These are phyloP conservation scores for Nephrotoma guestfalica DNA, from an alignment of 2,888 invertebrate species.

Conservation along the genomic window DNA sequence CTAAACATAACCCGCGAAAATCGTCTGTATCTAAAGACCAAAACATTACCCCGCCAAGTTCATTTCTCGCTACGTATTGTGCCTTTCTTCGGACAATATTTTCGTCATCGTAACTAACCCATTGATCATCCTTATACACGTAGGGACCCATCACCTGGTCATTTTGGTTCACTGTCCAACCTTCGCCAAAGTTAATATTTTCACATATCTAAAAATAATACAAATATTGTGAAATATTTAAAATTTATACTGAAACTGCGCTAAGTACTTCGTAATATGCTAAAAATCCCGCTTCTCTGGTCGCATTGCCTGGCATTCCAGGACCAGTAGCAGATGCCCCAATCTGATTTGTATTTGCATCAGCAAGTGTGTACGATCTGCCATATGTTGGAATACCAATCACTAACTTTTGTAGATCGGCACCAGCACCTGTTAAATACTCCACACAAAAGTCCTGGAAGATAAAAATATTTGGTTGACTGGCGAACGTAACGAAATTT, in stretches of 20 bases:
- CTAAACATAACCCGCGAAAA: conserved; percentile 79
- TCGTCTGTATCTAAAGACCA: conserved; percentile 85
- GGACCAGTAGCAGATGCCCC: conserved; percentile 82
- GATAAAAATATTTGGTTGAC: neutral
- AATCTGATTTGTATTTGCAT: conserved; percentile 67
- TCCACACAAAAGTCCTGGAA: conserved; percentile 70
- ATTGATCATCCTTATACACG: conserved; percentile 73
- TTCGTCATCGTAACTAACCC: conserved; percentile 88
- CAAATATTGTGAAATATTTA: neutral
- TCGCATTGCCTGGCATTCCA: conserved; percentile 80
- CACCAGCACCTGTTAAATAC: conserved; percentile 65
- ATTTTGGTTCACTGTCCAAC: conserved; percentile 73
- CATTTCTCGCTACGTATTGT: conserved; percentile 68
- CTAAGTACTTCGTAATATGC: conserved; percentile 76
- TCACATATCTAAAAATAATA: conserved; percentile 59
- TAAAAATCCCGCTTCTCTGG: conserved; percentile 81
- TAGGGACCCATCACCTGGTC: conserved; percentile 78
- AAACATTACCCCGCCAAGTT: conserved; percentile 56
- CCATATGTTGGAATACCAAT: conserved; percentile 84
- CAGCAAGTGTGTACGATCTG: conserved; percentile 75
- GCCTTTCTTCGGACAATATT: conserved; percentile 70
- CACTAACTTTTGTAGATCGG: conserved; percentile 63
- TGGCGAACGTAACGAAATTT: neutral
- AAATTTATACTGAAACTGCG: neutral
- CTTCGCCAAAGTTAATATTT: conserved; percentile 49